These are phyloP conservation scores for Ladona fulva DNA, from an alignment of 1,140 invertebrate species.

Conservation along the genomic window DNA sequence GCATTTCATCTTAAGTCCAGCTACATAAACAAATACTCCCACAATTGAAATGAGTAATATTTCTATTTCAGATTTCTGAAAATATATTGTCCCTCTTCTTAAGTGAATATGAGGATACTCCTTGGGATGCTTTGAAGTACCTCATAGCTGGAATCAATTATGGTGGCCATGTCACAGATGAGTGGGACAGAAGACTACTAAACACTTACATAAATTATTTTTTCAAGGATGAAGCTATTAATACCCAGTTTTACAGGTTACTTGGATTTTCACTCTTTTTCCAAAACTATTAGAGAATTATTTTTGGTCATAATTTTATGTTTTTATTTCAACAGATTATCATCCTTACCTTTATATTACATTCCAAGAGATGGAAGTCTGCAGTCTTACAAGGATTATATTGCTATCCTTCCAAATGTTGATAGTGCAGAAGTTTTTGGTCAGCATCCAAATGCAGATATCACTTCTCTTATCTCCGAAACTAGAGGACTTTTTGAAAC, in stretches of 20 bases:
- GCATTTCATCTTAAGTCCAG: too few species aligned
- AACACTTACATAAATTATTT: slow-evolving; percentile 72
- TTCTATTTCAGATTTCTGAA: slow-evolving; percentile 56
- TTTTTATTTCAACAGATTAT: slow-evolving; percentile 40
- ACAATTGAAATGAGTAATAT: too few species aligned
- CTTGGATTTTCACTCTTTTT: slow-evolving; percentile 16
- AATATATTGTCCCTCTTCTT: slow-evolving; percentile 70
- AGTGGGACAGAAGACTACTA: slow-evolving; percentile 79
- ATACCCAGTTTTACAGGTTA: slow-evolving; percentile 55
- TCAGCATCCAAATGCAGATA: slow-evolving; percentile 85
- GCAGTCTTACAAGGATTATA: slow-evolving; percentile 66
- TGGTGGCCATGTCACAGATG: slow-evolving; percentile 88
- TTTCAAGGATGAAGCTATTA: slow-evolving; percentile 61
- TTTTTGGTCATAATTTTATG: not conserved
- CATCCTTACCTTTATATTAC: slow-evolving; percentile 60
- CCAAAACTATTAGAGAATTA: not conserved
- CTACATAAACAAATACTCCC: too few species aligned
- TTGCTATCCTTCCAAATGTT: slow-evolving; percentile 58
- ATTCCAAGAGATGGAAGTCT: slow-evolving; percentile 72
- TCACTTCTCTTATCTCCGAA: slow-evolving; percentile 71
- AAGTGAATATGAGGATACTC: slow-evolving; percentile 73
- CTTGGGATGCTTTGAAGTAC: slow-evolving; percentile 85
- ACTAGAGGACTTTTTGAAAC: slow-evolving; percentile 68
- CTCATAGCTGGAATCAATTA: slow-evolving; percentile 89
- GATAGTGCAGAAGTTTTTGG: slow-evolving; percentile 80